Conservation (phyloP, 2,797 vertebrate genomes). For the Centropyge bicolor region DNA sequence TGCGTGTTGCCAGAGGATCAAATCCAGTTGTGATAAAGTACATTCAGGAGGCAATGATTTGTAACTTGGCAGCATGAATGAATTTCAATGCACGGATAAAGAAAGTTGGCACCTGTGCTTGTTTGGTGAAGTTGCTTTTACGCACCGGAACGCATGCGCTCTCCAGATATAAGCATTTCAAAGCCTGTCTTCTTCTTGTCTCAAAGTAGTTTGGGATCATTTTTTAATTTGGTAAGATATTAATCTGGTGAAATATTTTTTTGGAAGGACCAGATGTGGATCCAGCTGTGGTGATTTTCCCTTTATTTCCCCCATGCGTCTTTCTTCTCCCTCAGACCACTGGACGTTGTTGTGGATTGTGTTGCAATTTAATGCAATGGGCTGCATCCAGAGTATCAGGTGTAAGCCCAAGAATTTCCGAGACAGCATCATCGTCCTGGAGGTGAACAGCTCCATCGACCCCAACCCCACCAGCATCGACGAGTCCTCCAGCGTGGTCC, state of each 20-base stretch:
- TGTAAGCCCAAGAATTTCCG: slow-evolving; percentile 98
- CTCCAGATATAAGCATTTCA: slow-evolving; percentile 28
- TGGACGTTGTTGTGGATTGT: slow-evolving; percentile 88
- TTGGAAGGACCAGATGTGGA: slow-evolving; percentile 51
- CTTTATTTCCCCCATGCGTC: slow-evolving; percentile 87
- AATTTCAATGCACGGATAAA: slow-evolving; percentile 41
- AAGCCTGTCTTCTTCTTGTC: slow-evolving; percentile 19
- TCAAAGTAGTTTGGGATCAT: slow-evolving; percentile 46
- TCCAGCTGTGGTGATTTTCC: slow-evolving; percentile 71
- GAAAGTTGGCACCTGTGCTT: slow-evolving; percentile 48
- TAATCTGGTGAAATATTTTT: slow-evolving; percentile 31
- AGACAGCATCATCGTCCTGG: slow-evolving; percentile 93
- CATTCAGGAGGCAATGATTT: slow-evolving; percentile 17
- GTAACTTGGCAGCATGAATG: slow-evolving; percentile 53
- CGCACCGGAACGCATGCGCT: slow-evolving; percentile 68
- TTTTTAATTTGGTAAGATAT: slow-evolving; percentile 33
- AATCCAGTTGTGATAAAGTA: neutral
- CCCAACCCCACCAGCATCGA: slow-evolving; percentile 97
- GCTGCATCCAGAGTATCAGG: slow-evolving; percentile 98
- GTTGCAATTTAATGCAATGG: slow-evolving; percentile 92
- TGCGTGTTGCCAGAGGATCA: slow-evolving; percentile 42
- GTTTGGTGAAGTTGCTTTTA: slow-evolving; percentile 60
- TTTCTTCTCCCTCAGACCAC: slow-evolving; percentile 85
- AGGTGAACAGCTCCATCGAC: slow-evolving; percentile 95
- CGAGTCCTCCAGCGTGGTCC: slow-evolving; percentile 95